A percentile compares a stretch with the other conserved stretches of the same genome.
phyloP scores from a whole-genome alignment of 2,113 vertebrate genomes.

The Lepus americanus region DNA sequence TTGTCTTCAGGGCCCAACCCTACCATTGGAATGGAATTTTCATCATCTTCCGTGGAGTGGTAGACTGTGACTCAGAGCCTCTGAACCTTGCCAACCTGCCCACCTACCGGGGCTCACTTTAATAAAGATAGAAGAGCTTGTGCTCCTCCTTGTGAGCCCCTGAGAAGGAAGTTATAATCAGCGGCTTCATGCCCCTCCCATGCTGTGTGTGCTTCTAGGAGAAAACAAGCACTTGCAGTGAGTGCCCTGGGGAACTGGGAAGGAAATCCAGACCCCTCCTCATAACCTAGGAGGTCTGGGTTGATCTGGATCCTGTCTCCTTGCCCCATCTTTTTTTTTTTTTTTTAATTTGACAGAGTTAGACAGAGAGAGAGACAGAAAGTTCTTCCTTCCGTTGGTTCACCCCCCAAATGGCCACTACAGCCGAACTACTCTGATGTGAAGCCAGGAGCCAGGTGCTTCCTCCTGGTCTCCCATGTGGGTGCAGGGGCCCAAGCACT shows the following conservation, averaged over 20 bases:
- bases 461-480: too few species aligned
- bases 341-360: too few species aligned
- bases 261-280: neutral
- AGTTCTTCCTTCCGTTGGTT: too few species aligned
- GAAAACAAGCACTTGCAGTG: neutral
- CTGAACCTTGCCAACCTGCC: neutral
- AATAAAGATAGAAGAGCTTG: neutral
- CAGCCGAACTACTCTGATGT: too few species aligned
- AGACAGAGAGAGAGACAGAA: too few species aligned
- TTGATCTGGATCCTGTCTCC: neutral
- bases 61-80: neutral
- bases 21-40: neutral
- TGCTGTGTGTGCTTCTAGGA: neutral
- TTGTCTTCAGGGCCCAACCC: neutral
- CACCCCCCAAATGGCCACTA: too few species aligned
- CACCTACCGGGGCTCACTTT: neutral
- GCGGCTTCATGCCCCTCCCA: neutral
- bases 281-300: fast-evolving
- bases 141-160: neutral
- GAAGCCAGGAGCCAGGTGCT: too few species aligned
- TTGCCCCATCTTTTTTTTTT: neutral
- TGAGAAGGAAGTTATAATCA: neutral
- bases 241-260: neutral
- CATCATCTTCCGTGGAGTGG: neutral
- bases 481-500: too few species aligned